Conservation (phyloP, 2,888 invertebrate genomes). For the Lithodes maja region DNA sequence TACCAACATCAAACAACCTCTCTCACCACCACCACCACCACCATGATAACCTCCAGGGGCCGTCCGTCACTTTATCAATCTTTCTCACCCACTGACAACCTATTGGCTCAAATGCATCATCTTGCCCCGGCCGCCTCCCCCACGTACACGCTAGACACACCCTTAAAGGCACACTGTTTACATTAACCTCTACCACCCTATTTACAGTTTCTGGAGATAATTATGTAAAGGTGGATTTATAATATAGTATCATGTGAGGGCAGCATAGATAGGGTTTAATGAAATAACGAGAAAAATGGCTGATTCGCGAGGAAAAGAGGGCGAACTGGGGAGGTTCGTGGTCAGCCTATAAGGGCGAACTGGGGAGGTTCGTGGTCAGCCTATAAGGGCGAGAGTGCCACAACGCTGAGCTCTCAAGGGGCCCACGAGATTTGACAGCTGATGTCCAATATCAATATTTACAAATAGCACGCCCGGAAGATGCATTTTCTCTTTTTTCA, state of each 20-base stretch:
- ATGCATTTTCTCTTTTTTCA: constrained; percentile 43
- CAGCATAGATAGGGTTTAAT: background rate
- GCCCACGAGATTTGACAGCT: constrained; percentile 58
- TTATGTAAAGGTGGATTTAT: no score
- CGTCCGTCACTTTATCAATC: constrained; percentile 59
- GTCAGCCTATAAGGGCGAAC: background rate
- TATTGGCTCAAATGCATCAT: constrained; percentile 63
- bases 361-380: background rate
- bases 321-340: background rate
- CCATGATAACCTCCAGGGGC: constrained; percentile 49
- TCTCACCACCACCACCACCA: constrained; percentile 11
- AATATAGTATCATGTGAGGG: background rate
- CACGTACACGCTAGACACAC: constrained; percentile 17
- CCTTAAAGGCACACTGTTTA: constrained; percentile 18
- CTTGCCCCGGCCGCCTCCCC: constrained; percentile 18
- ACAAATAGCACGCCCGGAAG: constrained; percentile 54
- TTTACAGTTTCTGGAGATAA: background rate
- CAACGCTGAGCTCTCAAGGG: constrained; percentile 15
- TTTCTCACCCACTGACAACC: constrained; percentile 59
- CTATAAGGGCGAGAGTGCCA: constrained; percentile 15
- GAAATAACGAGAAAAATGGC: background rate
- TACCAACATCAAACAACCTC: background rate
- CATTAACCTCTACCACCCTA: background rate
- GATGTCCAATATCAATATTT: constrained; percentile 63
- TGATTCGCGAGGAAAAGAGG: background rate